Percentiles rank a stretch among this genome's conserved stretches.
Evolutionary conservation across 1,140 invertebrate species (phyloP).

Genomic region (Drosophila littoralis): DNA sequence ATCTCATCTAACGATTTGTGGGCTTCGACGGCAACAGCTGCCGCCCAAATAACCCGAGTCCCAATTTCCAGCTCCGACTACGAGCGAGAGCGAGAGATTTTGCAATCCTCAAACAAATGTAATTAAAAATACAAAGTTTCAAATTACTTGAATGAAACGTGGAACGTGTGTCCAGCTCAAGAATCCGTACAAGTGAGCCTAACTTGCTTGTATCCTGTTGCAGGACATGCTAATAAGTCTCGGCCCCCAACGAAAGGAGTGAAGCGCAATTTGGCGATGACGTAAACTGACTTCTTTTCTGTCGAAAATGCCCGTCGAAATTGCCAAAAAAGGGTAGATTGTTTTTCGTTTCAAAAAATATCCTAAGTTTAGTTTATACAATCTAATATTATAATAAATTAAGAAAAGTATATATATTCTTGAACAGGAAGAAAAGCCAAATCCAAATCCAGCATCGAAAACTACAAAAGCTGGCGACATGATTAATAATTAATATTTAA

Average conservation of each 20-base stretch:
- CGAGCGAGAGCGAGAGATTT: conserved; percentile 26
- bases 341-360: not conserved
- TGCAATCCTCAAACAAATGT: conserved; percentile 65
- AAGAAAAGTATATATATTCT: too few relatives aligned
- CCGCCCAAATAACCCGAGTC: conserved; percentile 17
- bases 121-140: conserved; percentile 81
- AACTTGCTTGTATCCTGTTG: conserved; percentile 73
- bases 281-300: conserved; percentile 63
- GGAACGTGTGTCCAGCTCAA: conserved; percentile 54
- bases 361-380: too few relatives aligned
- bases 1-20: conserved; percentile 70
- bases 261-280: conserved; percentile 78
- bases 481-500: too few relatives aligned
- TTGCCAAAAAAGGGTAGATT: not conserved
- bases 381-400: too few relatives aligned
- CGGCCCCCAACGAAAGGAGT: conserved; percentile 63
- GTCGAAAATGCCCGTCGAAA: not conserved
- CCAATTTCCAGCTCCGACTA: conserved; percentile 2
- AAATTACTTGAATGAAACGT: conserved; percentile 67
- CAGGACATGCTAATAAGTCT: conserved; percentile 82
- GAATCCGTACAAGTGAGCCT: conserved; percentile 71
- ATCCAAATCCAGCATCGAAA: too few relatives aligned
- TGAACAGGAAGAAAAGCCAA: too few relatives aligned
- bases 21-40: conserved; percentile 52
- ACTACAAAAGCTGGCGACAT: too few relatives aligned